A percentile compares a stretch with the other conserved stretches of the same genome.
These are phyloP conservation scores for Cataglyphis cursor DNA, from an alignment of 2,888 invertebrate species.

Conservation along the genomic window DNA sequence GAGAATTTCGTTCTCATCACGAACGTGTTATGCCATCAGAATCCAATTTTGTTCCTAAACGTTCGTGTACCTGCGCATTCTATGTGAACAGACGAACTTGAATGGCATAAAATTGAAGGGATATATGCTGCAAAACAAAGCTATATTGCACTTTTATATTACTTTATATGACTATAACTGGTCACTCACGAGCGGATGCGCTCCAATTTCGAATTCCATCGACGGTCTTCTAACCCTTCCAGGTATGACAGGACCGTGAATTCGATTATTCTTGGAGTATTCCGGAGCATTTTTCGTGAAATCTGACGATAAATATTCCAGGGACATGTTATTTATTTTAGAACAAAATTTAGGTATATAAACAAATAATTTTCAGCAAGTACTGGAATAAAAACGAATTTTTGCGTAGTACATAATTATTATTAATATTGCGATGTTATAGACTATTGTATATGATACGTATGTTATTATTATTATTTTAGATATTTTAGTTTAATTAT, in stretches of 20 bases:
- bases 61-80: not conserved
- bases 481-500: slow-evolving; percentile 5
- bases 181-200: not conserved
- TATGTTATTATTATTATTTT: not conserved
- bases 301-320: slow-evolving; percentile 11
- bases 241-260: not conserved
- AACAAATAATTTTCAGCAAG: not conserved
- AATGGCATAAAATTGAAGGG: slow-evolving; percentile 6
- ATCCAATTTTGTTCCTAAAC: slow-evolving; percentile 30
- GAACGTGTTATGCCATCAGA: slow-evolving; percentile 30
- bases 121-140: not conserved
- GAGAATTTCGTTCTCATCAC: slow-evolving; percentile 37
- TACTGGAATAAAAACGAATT: not conserved
- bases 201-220: slow-evolving; percentile 28
- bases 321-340: not conserved
- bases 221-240: not conserved
- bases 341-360: slow-evolving; percentile 8
- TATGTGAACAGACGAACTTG: not conserved
- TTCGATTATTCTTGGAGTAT: not conserved
- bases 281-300: not conserved
- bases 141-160: not conserved
- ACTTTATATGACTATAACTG: not conserved
- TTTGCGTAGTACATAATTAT: not conserved
- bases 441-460: not conserved
- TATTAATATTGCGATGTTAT: not conserved